Evolutionary conservation across 2,113 vertebrate species (phyloP), one percentile per base, ranked within the genome.

Genomic region (Heterotilapia buettikoferi): DNA sequence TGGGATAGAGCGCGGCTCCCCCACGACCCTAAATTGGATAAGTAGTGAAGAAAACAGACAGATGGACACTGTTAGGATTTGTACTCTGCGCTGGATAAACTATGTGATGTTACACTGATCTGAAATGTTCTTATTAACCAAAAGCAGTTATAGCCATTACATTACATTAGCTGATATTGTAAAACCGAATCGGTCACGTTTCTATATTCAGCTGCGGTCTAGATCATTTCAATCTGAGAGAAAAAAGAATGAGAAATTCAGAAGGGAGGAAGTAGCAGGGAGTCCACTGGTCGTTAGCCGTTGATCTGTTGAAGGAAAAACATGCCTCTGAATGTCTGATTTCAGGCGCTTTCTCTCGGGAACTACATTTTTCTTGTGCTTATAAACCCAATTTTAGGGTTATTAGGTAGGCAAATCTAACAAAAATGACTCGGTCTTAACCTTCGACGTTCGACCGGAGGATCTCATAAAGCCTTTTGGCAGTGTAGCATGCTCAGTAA

Each of bases 381-480:
- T 89, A 73, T 90, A 84, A 93, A 93, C 80, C 31, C 33, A 88
- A 80, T 91, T 90, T 87, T 79, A 56, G 59, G 36, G 40, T 45
- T 76, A 56, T 93, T 89, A 87, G 29, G 56, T 40, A 89, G 38
- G 40, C 59, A 90, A 82, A 89, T 89, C 45, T 86, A 54, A 89
- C 36, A 82, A 92, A 87, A 83, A 66, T 40, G 87, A 88, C 86
- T 92, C 80, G n/a, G 33, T 90, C 82, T 91, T 66, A 87, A 59
- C 18, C 29, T 82, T 61, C 1, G 2, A 14, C 47, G 83, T 86
- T 93, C 76, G 40, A 68, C 40, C 88, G 71, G 56, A 92, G 87
- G 68, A 57, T 86, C 89, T 87, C 88, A 87, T 93, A 90, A 93
- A 91, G 68, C 43, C 31, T 33, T 84, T 90, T 93, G 92, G 89